These are phyloP conservation scores for Autographa pulchrina DNA, from an alignment of 2,888 invertebrate genomes.

Conservation along the genomic window DNA sequence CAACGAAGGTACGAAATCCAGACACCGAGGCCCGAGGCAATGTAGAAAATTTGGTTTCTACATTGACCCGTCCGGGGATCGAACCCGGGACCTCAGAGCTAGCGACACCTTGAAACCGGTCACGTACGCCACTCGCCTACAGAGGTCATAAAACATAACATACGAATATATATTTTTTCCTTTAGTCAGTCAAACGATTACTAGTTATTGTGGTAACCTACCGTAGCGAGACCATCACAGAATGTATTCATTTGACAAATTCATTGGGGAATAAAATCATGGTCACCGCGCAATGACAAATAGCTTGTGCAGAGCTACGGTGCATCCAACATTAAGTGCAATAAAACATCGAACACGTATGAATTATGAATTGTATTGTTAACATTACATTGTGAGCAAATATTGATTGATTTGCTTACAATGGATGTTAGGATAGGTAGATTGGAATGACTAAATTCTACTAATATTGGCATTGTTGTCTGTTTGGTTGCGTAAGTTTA, in stretches of 20 bases:
- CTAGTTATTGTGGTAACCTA: constrained; percentile 34
- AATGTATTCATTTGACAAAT: constrained; percentile 11
- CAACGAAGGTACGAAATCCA: no score
- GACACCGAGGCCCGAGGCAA: no score
- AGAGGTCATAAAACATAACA: constrained; percentile 18
- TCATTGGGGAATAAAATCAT: constrained; percentile 29
- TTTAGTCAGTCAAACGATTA: constrained; percentile 16
- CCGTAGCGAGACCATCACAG: constrained; percentile 18
- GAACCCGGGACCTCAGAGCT: no score
- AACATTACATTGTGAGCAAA: constrained; percentile 55
- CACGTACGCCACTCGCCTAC: no score
- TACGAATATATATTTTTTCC: constrained; percentile 10
- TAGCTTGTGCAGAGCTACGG: constrained; percentile 23
- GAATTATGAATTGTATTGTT: constrained; percentile 73
- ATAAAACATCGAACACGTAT: constrained; percentile 66
- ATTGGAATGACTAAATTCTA: constrained; percentile 33
- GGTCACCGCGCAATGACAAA: constrained; percentile 42
- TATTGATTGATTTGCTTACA: constrained; percentile 77
- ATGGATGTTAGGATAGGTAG: constrained; percentile 55
- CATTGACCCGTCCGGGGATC: no score
- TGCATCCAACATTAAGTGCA: constrained; percentile 51
- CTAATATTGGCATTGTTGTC: constrained; percentile 32
- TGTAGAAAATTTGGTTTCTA: no score
- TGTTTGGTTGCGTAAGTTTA: constrained; percentile 11
- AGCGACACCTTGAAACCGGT: no score